Evolutionary conservation across 2,797 vertebrate genomes (phyloP).

Genomic region (Momotus momota): DNA sequence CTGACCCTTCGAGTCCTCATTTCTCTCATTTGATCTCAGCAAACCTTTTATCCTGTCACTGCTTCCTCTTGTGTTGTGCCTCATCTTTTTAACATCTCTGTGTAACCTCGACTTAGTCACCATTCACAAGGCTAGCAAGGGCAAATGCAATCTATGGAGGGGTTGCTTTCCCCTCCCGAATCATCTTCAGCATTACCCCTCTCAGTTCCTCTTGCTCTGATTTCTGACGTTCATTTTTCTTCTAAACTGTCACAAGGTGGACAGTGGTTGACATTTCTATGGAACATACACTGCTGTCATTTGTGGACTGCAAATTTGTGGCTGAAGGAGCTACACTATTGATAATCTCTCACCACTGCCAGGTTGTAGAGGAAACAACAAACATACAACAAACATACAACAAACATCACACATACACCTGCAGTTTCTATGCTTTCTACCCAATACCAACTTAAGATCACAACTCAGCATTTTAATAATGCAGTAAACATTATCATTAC

Average conservation of each 20-base stretch:
- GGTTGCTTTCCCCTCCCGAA: conserved; percentile 40
- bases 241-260: neutral
- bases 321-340: neutral
- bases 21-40: conserved; percentile 60
- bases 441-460: neutral
- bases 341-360: neutral
- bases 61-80: conserved; percentile 44
- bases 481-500: neutral
- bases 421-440: neutral
- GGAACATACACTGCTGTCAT: neutral
- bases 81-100: conserved; percentile 44
- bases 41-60: conserved; percentile 53
- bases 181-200: conserved; percentile 18
- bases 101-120: conserved; percentile 25
- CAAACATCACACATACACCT: neutral
- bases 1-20: conserved; percentile 63
- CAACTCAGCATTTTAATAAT: neutral
- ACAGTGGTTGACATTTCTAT: neutral
- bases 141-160: conserved; percentile 36
- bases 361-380: neutral
- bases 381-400: neutral
- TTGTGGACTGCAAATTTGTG: neutral
- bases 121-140: conserved; percentile 37
- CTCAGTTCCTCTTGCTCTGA: conserved; percentile 38
- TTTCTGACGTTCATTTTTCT: conserved; percentile 24